phyloP scores from a whole-genome alignment of 2,797 vertebrate genomes.

The Odontamblyopus rebecca region DNA sequence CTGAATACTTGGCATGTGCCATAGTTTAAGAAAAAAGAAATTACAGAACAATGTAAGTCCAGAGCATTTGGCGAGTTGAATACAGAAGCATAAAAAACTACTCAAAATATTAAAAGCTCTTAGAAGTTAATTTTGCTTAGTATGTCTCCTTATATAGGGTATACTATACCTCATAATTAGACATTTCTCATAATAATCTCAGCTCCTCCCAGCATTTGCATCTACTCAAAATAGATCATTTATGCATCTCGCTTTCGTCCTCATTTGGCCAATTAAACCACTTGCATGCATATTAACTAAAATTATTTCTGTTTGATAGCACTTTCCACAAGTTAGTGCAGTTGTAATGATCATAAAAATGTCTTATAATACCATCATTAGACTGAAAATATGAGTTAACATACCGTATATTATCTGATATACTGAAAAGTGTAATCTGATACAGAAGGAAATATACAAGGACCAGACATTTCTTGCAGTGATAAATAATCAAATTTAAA shows the following conservation, averaged over 20 bases:
- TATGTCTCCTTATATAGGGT: neutral
- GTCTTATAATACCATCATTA: neutral
- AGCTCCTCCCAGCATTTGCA: slow-evolving; percentile 17
- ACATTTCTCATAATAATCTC: neutral
- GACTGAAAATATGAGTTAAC: neutral
- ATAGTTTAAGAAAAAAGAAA: no score
- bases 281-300: slow-evolving; percentile 10
- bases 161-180: slow-evolving; percentile 41
- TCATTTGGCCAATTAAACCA: slow-evolving; percentile 13
- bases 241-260: slow-evolving; percentile 24
- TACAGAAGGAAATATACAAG: no score
- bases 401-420: no score
- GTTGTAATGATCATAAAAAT: neutral
- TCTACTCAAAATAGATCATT: slow-evolving; percentile 19
- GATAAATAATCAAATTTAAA: neutral
- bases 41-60: no score
- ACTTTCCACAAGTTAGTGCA: neutral
- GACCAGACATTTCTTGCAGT: no score
- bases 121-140: no score
- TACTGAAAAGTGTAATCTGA: no score
- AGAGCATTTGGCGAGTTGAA: no score
- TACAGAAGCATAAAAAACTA: no score
- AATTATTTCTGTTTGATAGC: slow-evolving; percentile 27
- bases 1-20: no score
- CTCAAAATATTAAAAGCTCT: no score